Evolutionary conservation across 2,113 vertebrate species (phyloP).

Genomic region (Puffinus mauretanicus): DNA sequence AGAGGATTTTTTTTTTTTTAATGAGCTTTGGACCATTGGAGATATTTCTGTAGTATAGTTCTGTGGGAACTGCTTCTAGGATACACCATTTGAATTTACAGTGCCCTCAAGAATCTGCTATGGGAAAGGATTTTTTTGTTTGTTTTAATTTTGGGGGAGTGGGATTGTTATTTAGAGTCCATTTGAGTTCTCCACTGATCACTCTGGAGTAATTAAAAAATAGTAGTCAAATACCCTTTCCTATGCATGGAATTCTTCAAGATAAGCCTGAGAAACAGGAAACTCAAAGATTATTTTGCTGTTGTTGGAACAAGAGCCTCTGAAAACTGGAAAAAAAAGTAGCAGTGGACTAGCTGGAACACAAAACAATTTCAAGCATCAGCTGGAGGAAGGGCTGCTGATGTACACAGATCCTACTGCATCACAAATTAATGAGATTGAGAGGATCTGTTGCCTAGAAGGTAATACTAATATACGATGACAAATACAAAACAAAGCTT

Average conservation of each 20-base stretch:
- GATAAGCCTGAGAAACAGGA: neutral
- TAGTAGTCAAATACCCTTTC: neutral
- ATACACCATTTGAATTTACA: neutral
- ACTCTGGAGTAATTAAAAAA: neutral
- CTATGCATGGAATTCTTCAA: neutral
- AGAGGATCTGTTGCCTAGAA: neutral
- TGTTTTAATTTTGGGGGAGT: neutral
- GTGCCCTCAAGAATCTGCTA: neutral
- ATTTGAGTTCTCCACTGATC: neutral
- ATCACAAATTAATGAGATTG: neutral
- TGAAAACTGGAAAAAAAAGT: neutral
- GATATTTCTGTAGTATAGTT: neutral
- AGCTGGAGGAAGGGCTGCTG: neutral
- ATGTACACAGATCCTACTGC: neutral
- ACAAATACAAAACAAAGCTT: neutral
- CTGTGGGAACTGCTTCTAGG: neutral
- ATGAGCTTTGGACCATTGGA: neutral
- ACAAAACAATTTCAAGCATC: neutral
- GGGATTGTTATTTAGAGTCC: neutral
- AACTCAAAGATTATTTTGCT: neutral
- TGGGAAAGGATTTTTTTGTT: neutral
- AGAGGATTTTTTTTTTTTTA: neutral
- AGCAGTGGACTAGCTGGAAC: neutral
- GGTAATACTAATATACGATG: neutral
- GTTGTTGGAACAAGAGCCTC: neutral